Evolutionary conservation across 2,888 invertebrate genomes (phyloP).

Genomic region (Barypeithes pellucidus): DNA sequence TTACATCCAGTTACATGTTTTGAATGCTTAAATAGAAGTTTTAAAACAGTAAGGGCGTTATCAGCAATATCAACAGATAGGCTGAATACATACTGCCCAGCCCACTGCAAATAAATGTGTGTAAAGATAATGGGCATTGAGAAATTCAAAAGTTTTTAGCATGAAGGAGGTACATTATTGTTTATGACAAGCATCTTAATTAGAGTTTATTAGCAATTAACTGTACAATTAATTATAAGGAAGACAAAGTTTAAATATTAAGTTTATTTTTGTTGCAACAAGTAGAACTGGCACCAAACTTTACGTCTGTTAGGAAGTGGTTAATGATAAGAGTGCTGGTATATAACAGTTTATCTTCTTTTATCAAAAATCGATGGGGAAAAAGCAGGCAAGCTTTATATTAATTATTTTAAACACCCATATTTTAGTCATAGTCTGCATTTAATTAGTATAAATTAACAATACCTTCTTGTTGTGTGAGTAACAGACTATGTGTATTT

Average conservation of each 20-base stretch:
- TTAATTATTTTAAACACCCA: slow-evolving; percentile 30
- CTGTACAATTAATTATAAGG: slow-evolving; percentile 27
- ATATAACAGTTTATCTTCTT: slow-evolving; percentile 15
- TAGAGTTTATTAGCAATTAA: slow-evolving; percentile 60
- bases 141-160: background rate
- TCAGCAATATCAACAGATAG: too few species aligned
- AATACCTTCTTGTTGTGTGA: slow-evolving; percentile 2
- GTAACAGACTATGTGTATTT: background rate
- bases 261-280: background rate
- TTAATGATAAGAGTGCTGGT: background rate
- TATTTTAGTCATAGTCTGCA: slow-evolving; percentile 27
- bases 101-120: too few species aligned
- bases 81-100: too few species aligned
- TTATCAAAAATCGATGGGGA: slow-evolving; percentile 46
- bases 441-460: slow-evolving; percentile 3
- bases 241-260: background rate
- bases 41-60: too few species aligned
- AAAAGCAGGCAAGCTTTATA: slow-evolving; percentile 45
- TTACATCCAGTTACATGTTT: too few species aligned
- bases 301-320: slow-evolving; percentile 14
- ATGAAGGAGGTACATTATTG: slow-evolving; percentile 23
- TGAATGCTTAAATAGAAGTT: too few species aligned
- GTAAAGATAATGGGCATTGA: too few species aligned
- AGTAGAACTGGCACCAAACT: background rate
- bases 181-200: slow-evolving; percentile 47